A percentile compares a stretch with the other conserved stretches of the same genome.
Conservation (phyloP, 1,140 invertebrate species). For the Himalopsyche phryganea region DNA sequence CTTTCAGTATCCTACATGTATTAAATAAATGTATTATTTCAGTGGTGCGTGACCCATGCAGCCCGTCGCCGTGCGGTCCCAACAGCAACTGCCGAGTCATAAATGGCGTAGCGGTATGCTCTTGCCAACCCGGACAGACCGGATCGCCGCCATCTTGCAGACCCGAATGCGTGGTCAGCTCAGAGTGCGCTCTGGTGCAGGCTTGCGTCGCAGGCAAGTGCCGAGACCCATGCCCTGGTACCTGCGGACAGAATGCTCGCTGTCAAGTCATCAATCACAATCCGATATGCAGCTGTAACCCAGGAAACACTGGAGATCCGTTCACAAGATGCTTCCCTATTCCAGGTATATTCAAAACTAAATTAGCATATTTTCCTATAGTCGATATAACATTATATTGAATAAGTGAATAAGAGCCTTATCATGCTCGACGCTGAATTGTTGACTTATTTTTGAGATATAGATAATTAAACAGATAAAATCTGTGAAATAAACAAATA, state of each 20-base stretch:
- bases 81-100: slow-evolving; percentile 67
- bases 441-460: too few species aligned
- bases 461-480: too few species aligned
- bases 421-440: too few species aligned
- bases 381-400: too few species aligned
- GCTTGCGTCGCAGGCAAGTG: slow-evolving; percentile 54
- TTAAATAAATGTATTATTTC: too few species aligned
- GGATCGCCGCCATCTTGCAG: slow-evolving; percentile 52
- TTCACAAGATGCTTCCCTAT: slow-evolving; percentile 50
- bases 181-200: slow-evolving; percentile 48
- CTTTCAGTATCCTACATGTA: too few species aligned
- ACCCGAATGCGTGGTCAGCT: slow-evolving; percentile 55
- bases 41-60: slow-evolving; percentile 57
- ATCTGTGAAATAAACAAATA: too few species aligned
- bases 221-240: slow-evolving; percentile 56
- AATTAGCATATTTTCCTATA: too few species aligned
- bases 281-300: slow-evolving; percentile 53
- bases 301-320: slow-evolving; percentile 58
- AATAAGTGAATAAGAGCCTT: too few species aligned
- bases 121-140: slow-evolving; percentile 54
- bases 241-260: slow-evolving; percentile 57
- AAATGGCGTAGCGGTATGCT: slow-evolving; percentile 66
- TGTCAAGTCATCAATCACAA: slow-evolving; percentile 57
- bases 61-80: slow-evolving; percentile 74
- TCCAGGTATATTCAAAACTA: not conserved